Evolutionary conservation across 2,113 vertebrate genomes (phyloP), one percentile per base, ranked within the genome.

Genomic region (Neotragus moschatus): DNA sequence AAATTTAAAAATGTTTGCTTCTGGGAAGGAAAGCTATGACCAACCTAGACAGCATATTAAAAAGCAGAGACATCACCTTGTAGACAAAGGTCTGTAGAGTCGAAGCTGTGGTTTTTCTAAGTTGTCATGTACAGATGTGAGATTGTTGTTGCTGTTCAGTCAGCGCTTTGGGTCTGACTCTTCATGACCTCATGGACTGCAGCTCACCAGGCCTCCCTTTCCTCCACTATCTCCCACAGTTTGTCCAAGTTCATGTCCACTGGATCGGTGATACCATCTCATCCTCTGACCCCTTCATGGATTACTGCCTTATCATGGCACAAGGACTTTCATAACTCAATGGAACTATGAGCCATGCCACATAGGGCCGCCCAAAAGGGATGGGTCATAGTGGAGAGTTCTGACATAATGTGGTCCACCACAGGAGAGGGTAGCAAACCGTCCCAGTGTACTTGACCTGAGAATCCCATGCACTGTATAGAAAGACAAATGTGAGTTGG

Each of bases 121-220:
- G n/a, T 23, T 11, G 66, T 39, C 5, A 3, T 0, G 1, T 23
- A 70, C 66, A 70, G n/a, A 70, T 23, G n/a, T 39, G 66, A 70
- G n/a, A 23, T 23, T 23, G 15, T 33, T 33, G 9, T 12, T 70
- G 66, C n/a, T 39, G 5, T 12, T 39, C 66, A 39, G 19, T 70
- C 21, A 39, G 9, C 36, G 19, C 10, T 11, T 23, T 3, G 66
- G n/a, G 66, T 39, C 19, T 70, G 66, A 39, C 10, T 70, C 66
- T 39, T 23, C 0, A 0, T 70, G n/a, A 23, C 19, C 66, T 70
- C 19, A 70, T 0, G 66, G 66, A 36, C 63, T 36, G 17, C 33
- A 21, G n/a, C 63, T 39, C 66, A 11, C 2, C 66, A 70, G 66
- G n/a, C 9, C n/a, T 70, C 19, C 19, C 10, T 39, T 36, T 70